Evolutionary conservation across 2,888 invertebrate genomes (phyloP), one percentile per base, ranked within the genome.

Genomic region (Philopedon plagiatum): DNA sequence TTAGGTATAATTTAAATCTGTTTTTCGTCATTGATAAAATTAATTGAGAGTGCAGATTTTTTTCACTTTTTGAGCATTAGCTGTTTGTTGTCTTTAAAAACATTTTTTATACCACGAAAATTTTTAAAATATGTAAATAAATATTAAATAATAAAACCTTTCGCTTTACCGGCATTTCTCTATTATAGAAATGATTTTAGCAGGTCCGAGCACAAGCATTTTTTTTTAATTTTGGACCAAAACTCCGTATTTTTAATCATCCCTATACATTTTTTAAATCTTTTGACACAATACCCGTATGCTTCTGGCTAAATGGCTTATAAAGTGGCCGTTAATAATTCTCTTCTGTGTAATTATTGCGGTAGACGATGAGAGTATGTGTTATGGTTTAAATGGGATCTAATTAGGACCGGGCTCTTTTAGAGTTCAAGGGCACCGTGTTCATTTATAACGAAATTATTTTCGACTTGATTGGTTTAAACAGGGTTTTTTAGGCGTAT

Each of bases 381-480:
- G 61, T 73, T 73, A 68, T 68, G 73, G 73, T 73, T 73, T 73
- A 73, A 73, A 73, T 73, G 58, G 64, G 64, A 56, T 60, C 60
- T 68, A 73, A 73, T 73, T 73, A 73, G 67, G 63, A 62, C 26
- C 67, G 66, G 67, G 57, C 62, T 67, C 39, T 68, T 73, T 73
- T 73, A 64, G 57, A 73, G 73, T 73, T 73, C 73, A 73, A 73
- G 73, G 73, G 58, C 73, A 68, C 49, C 37, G 56, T 15, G 60
- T 60, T 49, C 44, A 44, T 26, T 41, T 61, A 60, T 71, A 71
- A 61, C 66, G 61, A 66, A 61, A 71, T 65, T 61, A 60, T 61
- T 70, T 70, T 70, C 62, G 57, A 44, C 62, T 62, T 61, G 54
- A 19, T 60, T 18, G 4, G 18, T 58, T 46, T 23, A 61, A 46